A percentile compares a stretch with the other conserved stretches of the same genome.
These are phyloP conservation scores for Mycetomoellerius zeteki DNA, from an alignment of 1,140 invertebrate genomes.

Conservation along the genomic window DNA sequence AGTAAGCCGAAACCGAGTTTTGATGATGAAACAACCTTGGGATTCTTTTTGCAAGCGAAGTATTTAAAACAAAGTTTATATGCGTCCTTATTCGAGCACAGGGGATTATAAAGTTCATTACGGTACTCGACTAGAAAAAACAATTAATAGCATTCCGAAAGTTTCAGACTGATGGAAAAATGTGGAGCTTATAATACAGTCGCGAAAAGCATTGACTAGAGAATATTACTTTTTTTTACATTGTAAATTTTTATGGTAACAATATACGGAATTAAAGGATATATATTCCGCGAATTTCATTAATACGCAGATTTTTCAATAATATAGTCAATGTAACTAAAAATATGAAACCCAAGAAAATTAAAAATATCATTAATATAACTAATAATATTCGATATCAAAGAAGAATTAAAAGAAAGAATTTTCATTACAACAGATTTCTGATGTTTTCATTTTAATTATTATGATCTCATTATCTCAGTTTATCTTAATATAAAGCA, in stretches of 20 bases:
- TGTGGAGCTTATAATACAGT: conserved; percentile 66
- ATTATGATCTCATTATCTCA: neutral
- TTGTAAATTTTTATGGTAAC: conserved; percentile 2
- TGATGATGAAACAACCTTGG: conserved; percentile 52
- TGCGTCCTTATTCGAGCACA: conserved; percentile 47
- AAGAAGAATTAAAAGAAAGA: neutral
- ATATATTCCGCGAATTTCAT: neutral
- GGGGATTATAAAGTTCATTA: conserved; percentile 66
- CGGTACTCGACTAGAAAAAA: conserved; percentile 53
- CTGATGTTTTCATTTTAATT: neutral
- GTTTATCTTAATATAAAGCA: neutral
- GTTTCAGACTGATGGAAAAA: conserved; percentile 46
- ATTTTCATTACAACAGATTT: neutral
- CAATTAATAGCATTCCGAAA: conserved; percentile 65
- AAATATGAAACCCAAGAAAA: conserved; percentile 8
- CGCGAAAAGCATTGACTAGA: conserved; percentile 15
- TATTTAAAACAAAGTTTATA: conserved; percentile 57
- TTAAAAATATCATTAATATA: conserved; percentile 3
- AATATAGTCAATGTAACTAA: neutral
- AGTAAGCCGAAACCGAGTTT: conserved; percentile 39
- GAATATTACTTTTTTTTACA: conserved; percentile 5
- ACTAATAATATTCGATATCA: neutral
- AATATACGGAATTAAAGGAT: neutral
- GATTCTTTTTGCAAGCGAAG: conserved; percentile 49
- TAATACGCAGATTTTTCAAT: neutral